A percentile compares a stretch with the other conserved stretches of the same genome.
phyloP scores from a whole-genome alignment of 2,888 invertebrate genomes.

The Yponomeuta malinellus region DNA sequence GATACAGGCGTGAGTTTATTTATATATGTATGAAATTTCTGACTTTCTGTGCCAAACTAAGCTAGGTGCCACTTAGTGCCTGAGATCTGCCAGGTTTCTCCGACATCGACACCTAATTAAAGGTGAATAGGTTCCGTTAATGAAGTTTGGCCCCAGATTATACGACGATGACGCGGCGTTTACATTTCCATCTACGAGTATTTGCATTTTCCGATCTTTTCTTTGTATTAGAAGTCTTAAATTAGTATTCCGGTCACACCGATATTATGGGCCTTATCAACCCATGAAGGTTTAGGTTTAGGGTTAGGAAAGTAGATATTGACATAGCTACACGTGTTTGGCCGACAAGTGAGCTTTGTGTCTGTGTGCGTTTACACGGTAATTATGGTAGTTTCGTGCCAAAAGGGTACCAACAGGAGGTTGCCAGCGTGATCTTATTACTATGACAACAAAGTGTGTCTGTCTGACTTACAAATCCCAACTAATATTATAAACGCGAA shows the following conservation, averaged over 20 bases:
- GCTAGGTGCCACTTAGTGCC: background rate
- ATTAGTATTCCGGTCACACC: background rate
- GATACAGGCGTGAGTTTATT: too few species aligned
- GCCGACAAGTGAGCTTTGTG: too few species aligned
- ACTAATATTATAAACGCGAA: too few species aligned
- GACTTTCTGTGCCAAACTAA: too few species aligned
- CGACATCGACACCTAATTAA: background rate
- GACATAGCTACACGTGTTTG: too few species aligned
- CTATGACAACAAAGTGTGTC: too few species aligned
- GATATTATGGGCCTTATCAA: background rate
- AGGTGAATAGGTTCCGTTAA: background rate
- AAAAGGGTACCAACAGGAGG: too few species aligned
- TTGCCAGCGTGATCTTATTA: too few species aligned
- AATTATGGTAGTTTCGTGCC: too few species aligned
- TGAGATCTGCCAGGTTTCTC: background rate
- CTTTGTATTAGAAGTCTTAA: background rate
- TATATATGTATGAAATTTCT: too few species aligned
- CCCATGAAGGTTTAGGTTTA: background rate
- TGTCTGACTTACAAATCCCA: too few species aligned
- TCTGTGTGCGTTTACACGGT: too few species aligned
- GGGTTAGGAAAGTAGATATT: background rate
- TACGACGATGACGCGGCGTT: background rate
- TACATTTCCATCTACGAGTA: background rate
- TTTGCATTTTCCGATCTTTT: background rate
- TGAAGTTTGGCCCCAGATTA: background rate